Percentiles rank a stretch among this genome's conserved stretches.
Conservation (phyloP, 2,797 vertebrate genomes). For the Hydrophis major region DNA sequence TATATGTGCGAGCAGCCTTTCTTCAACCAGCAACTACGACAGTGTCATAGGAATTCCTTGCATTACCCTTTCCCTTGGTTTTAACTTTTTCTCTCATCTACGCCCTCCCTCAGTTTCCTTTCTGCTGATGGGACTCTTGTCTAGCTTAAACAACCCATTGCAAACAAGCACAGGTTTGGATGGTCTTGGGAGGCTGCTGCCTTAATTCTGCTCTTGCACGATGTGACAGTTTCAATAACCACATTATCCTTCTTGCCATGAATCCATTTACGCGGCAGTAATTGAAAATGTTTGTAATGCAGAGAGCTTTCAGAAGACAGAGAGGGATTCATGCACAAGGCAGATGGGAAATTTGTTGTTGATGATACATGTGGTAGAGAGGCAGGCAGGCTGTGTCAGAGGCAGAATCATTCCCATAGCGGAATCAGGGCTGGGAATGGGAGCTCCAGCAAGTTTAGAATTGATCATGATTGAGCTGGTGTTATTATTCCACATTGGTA, state of each 20-base stretch:
- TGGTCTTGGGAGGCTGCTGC: not conserved
- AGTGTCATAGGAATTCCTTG: not conserved
- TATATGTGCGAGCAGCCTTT: not conserved
- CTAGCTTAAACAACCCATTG: not conserved
- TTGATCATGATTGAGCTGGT: fast-evolving
- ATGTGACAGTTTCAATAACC: conserved; percentile 8
- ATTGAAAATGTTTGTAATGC: not conserved
- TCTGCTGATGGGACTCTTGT: not conserved
- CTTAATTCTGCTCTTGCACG: conserved; percentile 9
- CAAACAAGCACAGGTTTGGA: not conserved
- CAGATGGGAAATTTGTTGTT: not conserved
- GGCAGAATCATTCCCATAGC: not conserved
- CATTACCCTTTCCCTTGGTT: not conserved
- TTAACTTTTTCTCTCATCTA: not conserved
- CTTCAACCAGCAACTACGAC: not conserved
- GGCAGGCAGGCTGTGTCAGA: not conserved
- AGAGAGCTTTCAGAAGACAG: not conserved
- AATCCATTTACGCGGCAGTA: not conserved
- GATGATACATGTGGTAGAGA: not conserved
- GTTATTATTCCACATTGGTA: fast-evolving
- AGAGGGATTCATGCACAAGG: not conserved
- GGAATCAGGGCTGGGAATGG: not conserved
- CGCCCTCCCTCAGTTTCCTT: not conserved
- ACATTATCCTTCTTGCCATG: conserved; percentile 7
- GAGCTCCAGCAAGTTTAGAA: not conserved